Conservation (phyloP, 2,888 invertebrate species). For the Linyphia triangularis region DNA sequence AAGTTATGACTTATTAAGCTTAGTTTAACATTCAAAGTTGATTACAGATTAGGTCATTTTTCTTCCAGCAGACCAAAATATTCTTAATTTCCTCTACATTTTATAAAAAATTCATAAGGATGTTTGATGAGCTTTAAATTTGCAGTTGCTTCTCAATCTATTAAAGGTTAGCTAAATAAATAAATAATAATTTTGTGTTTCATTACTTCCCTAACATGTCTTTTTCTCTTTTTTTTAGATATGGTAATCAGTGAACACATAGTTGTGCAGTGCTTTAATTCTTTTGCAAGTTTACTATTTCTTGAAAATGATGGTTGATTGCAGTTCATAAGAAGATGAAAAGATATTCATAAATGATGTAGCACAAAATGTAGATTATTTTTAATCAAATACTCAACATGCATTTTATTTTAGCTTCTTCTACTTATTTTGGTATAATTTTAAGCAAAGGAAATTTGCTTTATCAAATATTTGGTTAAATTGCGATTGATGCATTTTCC, state of each 20-base stretch:
- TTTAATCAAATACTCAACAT: neutral
- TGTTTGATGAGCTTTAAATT: no score
- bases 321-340: neutral
- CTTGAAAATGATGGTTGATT: neutral
- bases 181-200: no score
- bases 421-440: constrained; percentile 9
- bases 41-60: no score
- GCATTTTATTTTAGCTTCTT: constrained; percentile 21
- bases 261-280: no score
- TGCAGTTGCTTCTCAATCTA: no score
- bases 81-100: no score
- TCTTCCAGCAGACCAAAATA: no score
- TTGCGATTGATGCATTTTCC: neutral
- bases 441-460: constrained; percentile 44
- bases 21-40: no score
- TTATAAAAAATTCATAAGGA: no score
- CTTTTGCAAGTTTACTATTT: neutral
- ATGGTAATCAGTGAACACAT: neutral
- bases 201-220: neutral
- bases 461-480: neutral
- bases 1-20: no score
- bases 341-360: neutral
- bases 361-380: neutral
- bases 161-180: no score
- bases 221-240: neutral